These are phyloP conservation scores for Ylistrum balloti DNA, from an alignment of 1,140 invertebrate genomes.

Conservation along the genomic window DNA sequence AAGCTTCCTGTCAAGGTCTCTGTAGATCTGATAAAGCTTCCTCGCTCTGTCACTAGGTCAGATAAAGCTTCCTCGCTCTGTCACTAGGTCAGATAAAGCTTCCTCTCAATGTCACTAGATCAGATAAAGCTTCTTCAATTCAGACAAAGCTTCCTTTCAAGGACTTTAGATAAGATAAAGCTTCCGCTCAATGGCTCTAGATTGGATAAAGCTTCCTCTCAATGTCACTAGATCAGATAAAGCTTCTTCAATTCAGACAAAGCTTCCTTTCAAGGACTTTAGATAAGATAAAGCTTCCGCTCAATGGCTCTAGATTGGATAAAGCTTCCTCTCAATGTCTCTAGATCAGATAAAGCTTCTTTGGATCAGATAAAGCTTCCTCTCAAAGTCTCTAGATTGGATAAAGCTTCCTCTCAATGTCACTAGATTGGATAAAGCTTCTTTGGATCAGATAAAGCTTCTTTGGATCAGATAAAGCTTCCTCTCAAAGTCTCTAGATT, in stretches of 20 bases:
- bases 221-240: too few relatives aligned
- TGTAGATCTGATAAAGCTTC: too few relatives aligned
- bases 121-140: too few relatives aligned
- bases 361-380: background rate
- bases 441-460: background rate
- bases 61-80: too few relatives aligned
- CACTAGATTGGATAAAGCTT: background rate
- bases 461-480: too few relatives aligned
- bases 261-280: background rate
- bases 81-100: too few relatives aligned
- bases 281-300: background rate
- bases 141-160: too few relatives aligned
- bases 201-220: too few relatives aligned
- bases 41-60: too few relatives aligned
- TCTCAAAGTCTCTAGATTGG: background rate
- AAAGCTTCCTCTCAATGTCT: background rate
- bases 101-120: too few relatives aligned
- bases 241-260: background rate
- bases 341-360: background rate
- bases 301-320: background rate
- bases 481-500: background rate
- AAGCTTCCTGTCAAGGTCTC: background rate
- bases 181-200: too few relatives aligned
- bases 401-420: background rate
- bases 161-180: too few relatives aligned